Conservation (phyloP, 2,888 invertebrate species). For the Lucinisca nassula region DNA sequence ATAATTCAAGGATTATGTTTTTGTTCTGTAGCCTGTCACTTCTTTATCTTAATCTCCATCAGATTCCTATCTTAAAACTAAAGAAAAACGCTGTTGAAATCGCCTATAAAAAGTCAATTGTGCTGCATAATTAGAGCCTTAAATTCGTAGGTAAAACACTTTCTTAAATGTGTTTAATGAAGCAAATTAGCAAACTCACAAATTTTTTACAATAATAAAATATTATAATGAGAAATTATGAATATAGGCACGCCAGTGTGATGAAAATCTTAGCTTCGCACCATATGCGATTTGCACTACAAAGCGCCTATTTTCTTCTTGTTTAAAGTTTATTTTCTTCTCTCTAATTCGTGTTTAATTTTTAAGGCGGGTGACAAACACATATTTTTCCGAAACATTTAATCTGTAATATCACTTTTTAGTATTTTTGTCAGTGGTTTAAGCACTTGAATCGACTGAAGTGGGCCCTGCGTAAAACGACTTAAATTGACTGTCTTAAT, state of each 20-base stretch:
- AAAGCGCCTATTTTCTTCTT: neutral
- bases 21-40: neutral
- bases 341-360: neutral
- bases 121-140: neutral
- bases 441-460: neutral
- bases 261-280: neutral
- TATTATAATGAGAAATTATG: slow-evolving; percentile 8
- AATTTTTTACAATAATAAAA: neutral
- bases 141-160: slow-evolving; percentile 1
- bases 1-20: neutral
- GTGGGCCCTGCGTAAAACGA: neutral
- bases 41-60: neutral
- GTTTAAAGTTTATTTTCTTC: neutral
- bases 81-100: neutral
- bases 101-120: slow-evolving; percentile 1
- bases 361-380: neutral
- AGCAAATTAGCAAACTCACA: neutral
- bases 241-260: neutral
- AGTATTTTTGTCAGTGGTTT: neutral
- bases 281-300: slow-evolving; percentile 2
- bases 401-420: neutral
- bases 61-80: neutral
- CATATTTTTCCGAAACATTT: neutral
- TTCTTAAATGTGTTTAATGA: slow-evolving; percentile 1
- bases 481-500: neutral